Evolutionary conservation across 1,140 invertebrate genomes (phyloP).

Genomic region (Drosophila neocordata): DNA sequence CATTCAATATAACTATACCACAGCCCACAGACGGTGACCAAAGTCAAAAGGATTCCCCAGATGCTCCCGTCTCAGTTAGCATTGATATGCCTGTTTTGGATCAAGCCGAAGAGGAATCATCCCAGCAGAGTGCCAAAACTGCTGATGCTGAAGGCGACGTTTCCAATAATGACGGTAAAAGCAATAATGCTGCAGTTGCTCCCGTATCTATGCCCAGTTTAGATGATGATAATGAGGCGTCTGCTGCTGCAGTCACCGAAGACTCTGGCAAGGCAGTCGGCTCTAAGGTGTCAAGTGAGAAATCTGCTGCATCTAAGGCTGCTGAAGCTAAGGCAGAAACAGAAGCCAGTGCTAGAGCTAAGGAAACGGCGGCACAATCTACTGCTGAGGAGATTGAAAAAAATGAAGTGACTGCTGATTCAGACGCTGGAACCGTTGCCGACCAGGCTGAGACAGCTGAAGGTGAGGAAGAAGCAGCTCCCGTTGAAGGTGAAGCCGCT

Average conservation of each 20-base stretch:
- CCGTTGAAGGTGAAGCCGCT: conserved; percentile 35
- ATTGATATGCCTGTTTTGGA: conserved; percentile 81
- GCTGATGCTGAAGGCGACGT: conserved; percentile 17
- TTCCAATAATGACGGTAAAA: conserved; percentile 48
- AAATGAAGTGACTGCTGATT: conserved; percentile 40
- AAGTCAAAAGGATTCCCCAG: conserved; percentile 59
- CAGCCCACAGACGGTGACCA: conserved; percentile 66
- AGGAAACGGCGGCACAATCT: conserved; percentile 1
- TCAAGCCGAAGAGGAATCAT: conserved; percentile 76
- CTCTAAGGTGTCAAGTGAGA: conserved; percentile 13
- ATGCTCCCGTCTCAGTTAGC: conserved; percentile 73
- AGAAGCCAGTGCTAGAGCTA: conserved; percentile 41
- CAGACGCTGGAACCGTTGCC: conserved; percentile 36
- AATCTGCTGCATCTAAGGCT: conserved; percentile 4
- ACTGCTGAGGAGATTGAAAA: conserved; percentile 20
- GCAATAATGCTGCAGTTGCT: conserved; percentile 38
- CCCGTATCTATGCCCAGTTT: conserved; percentile 82
- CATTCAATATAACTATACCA: conserved; percentile 82
- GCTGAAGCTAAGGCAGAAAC: conserved; percentile 19
- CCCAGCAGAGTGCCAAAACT: conserved; percentile 51
- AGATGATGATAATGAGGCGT: conserved; percentile 77
- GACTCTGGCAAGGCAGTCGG: conserved; percentile 17
- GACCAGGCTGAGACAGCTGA: conserved; percentile 53
- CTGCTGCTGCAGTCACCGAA: conserved; percentile 29
- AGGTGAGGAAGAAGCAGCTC: conserved; percentile 40